Evolutionary conservation across 1,140 invertebrate species (phyloP).

Genomic region (Meloidogyne exigua): DNA sequence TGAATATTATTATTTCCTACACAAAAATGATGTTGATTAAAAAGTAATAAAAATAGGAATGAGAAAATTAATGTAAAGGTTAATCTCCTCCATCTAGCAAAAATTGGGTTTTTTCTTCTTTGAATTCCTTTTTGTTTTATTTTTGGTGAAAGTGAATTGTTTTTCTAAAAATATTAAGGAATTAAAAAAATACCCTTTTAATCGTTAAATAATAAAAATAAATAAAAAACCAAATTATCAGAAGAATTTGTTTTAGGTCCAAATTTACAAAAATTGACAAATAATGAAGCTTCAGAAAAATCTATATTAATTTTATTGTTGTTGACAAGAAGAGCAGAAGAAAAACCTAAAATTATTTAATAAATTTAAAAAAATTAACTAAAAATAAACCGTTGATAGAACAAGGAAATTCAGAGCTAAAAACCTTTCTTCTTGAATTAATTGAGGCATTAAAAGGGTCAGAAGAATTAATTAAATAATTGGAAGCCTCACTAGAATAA

Average conservation of each 20-base stretch:
- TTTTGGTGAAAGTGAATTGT: not conserved
- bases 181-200: not conserved
- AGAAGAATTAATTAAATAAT: not conserved
- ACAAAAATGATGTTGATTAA: not conserved
- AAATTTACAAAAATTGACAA: not conserved
- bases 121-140: not conserved
- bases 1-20: not conserved
- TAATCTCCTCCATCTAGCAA: conserved; percentile 4
- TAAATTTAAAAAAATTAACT: not conserved
- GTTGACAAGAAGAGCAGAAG: not conserved
- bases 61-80: not conserved
- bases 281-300: not conserved
- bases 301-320: not conserved
- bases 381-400: not conserved
- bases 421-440: not conserved
- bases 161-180: not conserved
- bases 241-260: too few species aligned
- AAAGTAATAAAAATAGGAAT: not conserved
- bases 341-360: not conserved
- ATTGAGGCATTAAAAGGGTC: not conserved
- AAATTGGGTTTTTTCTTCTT: not conserved
- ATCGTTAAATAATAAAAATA: not conserved
- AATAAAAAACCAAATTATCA: too few species aligned
- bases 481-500: not conserved
- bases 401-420: conserved; percentile 4